Evolutionary conservation across 2,888 invertebrate species (phyloP).

Genomic region (Nephrotoma guestfalica): DNA sequence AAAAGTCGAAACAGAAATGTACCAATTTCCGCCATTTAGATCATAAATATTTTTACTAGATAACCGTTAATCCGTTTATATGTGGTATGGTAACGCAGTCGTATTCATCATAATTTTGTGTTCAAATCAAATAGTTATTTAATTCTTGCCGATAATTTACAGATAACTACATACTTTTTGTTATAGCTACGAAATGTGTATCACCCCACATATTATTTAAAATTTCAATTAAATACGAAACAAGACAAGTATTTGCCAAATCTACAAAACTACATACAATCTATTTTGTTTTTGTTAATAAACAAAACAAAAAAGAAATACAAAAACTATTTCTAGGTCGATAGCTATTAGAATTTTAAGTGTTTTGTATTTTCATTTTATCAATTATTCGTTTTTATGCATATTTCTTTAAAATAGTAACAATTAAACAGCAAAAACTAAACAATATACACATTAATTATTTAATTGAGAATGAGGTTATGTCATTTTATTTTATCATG

Average conservation of each 20-base stretch:
- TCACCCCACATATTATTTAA: background rate
- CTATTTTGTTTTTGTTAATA: background rate
- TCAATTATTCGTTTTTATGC: background rate
- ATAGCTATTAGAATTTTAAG: background rate
- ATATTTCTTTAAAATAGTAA: background rate
- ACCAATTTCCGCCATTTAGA: no score
- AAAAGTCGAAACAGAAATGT: no score
- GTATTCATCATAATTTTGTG: no score
- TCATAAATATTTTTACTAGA: no score
- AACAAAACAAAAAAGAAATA: background rate
- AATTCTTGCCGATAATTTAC: background rate
- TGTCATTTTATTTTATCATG: background rate
- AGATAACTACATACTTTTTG: background rate
- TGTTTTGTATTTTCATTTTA: background rate
- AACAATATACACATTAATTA: background rate
- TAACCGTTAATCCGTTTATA: background rate
- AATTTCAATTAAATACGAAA: background rate
- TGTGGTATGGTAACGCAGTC: background rate
- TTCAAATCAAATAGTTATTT: background rate
- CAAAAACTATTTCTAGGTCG: background rate
- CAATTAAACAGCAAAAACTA: background rate
- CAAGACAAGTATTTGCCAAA: background rate
- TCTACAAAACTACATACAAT: background rate
- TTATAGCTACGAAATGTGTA: background rate
- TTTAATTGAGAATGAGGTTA: background rate